Percentiles rank a stretch among this genome's conserved stretches.
Conservation (phyloP, 2,113 vertebrate genomes). For the Etheostoma spectabile region DNA sequence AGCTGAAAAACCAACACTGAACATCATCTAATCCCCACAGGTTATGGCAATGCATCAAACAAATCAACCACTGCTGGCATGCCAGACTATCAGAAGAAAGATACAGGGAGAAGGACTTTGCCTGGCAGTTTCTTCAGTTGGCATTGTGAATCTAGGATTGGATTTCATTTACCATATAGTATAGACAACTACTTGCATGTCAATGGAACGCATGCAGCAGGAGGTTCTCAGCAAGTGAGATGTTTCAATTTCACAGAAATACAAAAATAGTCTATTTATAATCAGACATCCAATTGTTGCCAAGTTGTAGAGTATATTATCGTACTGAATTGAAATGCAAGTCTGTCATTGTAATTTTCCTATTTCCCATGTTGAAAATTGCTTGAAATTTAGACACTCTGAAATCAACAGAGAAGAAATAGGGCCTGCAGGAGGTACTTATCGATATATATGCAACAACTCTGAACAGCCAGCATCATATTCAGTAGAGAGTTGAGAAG, state of each 20-base stretch:
- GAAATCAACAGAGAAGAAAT: slow-evolving; percentile 38
- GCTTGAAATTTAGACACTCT: slow-evolving; percentile 36
- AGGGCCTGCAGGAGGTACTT: slow-evolving; percentile 24
- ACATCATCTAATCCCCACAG: slow-evolving; percentile 78
- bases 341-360: slow-evolving; percentile 48
- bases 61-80: slow-evolving; percentile 71
- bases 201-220: slow-evolving; percentile 47
- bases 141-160: slow-evolving; percentile 61
- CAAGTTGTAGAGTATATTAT: slow-evolving; percentile 17
- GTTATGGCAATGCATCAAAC: slow-evolving; percentile 82
- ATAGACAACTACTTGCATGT: slow-evolving; percentile 54
- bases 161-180: slow-evolving; percentile 61
- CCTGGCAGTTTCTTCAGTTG: slow-evolving; percentile 72
- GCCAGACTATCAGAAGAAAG: slow-evolving; percentile 69
- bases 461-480: slow-evolving; percentile 16
- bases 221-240: slow-evolving; percentile 51
- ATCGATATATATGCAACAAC: slow-evolving; percentile 11
- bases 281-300: slow-evolving; percentile 19
- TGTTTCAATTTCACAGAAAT: slow-evolving; percentile 45
- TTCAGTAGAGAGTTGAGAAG: slow-evolving; percentile 22
- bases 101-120: slow-evolving; percentile 64
- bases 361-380: slow-evolving; percentile 39
- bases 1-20: slow-evolving; percentile 68
- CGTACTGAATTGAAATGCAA: slow-evolving; percentile 41
- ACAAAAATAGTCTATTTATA: slow-evolving; percentile 57